phyloP scores from a whole-genome alignment of 2,113 vertebrate genomes.

The Actenoides hombroni region DNA sequence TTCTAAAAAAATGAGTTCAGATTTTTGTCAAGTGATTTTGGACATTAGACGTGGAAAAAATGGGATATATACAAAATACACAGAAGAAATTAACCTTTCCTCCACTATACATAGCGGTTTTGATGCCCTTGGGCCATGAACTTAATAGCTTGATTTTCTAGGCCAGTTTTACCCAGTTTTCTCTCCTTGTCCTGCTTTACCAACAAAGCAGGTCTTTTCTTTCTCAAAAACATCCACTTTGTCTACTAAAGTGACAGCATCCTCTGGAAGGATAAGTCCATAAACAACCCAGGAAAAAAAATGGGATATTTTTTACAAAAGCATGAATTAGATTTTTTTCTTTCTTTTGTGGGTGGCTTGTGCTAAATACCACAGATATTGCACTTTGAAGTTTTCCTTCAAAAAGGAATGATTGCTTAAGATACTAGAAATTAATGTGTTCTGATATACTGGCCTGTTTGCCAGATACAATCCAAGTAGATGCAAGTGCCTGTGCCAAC shows the following conservation, averaged over 20 bases:
- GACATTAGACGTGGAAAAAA: not conserved
- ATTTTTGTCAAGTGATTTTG: not conserved
- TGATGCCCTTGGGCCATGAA: not conserved
- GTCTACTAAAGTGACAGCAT: not conserved
- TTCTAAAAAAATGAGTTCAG: not conserved
- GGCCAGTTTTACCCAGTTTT: not conserved
- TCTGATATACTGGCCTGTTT: too few relatives aligned
- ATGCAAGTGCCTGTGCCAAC: too few relatives aligned
- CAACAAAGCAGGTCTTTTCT: not conserved
- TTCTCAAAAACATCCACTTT: not conserved
- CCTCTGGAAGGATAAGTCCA: not conserved
- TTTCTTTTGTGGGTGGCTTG: too few relatives aligned
- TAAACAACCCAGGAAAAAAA: too few relatives aligned
- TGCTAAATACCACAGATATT: too few relatives aligned
- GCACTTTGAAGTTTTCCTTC: too few relatives aligned
- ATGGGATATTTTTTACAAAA: too few relatives aligned
- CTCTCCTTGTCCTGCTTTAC: constrained; percentile 12
- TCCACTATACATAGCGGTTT: not conserved
- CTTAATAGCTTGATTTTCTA: constrained; percentile 12
- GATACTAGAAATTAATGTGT: too few relatives aligned
- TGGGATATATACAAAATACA: not conserved
- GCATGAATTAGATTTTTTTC: too few relatives aligned
- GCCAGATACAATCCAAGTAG: too few relatives aligned
- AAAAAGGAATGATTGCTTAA: too few relatives aligned
- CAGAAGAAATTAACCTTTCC: constrained; percentile 4